Percentiles rank a stretch among this genome's conserved stretches.
phyloP scores from a whole-genome alignment of 2,888 invertebrate species.

The Drosophila paramelanica region DNA sequence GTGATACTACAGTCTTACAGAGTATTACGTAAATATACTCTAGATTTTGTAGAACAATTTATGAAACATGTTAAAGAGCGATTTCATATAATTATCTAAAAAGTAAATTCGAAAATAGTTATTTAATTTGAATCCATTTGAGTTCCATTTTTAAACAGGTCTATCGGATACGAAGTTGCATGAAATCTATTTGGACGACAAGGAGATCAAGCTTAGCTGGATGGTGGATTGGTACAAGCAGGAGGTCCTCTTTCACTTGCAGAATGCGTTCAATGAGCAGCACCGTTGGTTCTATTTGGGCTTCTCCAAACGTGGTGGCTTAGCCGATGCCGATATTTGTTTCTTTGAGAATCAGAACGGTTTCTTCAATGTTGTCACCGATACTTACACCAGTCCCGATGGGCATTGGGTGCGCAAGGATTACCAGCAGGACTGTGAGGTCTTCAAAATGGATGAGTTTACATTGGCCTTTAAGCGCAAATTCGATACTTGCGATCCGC shows the following conservation, averaged over 20 bases:
- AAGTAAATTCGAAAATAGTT: neutral
- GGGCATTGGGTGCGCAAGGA: conserved; percentile 89
- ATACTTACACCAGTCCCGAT: conserved; percentile 89
- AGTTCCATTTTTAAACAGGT: conserved; percentile 54
- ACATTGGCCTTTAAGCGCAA: conserved; percentile 91
- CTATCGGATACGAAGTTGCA: conserved; percentile 84
- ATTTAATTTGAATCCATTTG: neutral
- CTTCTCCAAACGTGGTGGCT: conserved; percentile 92
- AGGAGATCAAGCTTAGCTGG: conserved; percentile 85
- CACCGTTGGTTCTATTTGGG: conserved; percentile 93
- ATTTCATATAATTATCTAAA: too few relatives aligned
- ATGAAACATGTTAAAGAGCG: too few relatives aligned
- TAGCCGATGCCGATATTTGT: conserved; percentile 92
- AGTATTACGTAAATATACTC: too few relatives aligned
- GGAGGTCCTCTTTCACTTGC: conserved; percentile 85
- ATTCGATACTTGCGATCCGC: conserved; percentile 93
- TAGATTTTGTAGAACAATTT: too few relatives aligned
- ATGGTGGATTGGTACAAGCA: conserved; percentile 85
- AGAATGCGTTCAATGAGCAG: conserved; percentile 84
- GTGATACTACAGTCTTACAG: too few relatives aligned
- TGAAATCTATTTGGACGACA: conserved; percentile 83
- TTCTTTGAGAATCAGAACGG: conserved; percentile 89
- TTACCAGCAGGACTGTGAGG: conserved; percentile 90
- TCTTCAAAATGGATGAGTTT: conserved; percentile 86
- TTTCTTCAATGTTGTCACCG: conserved; percentile 87